A percentile compares a stretch with the other conserved stretches of the same genome.
These are phyloP conservation scores for Salpingus planirostris DNA, from an alignment of 2,888 invertebrate species.

Conservation along the genomic window DNA sequence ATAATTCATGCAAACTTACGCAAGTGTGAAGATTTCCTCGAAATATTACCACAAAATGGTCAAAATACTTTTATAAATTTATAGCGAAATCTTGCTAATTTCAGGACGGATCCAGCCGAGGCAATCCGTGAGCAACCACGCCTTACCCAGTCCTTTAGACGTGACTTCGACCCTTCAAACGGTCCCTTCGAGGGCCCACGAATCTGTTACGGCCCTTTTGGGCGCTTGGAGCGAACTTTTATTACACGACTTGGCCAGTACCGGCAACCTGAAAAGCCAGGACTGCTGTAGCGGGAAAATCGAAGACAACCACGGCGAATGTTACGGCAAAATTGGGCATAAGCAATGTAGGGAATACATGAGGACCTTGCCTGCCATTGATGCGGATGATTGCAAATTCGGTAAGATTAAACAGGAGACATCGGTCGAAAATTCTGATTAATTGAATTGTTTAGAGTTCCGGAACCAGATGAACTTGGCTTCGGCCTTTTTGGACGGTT, in stretches of 20 bases:
- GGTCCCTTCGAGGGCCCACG: slow-evolving; percentile 52
- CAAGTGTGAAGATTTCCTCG: no score
- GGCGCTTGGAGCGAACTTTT: slow-evolving; percentile 75
- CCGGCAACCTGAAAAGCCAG: slow-evolving; percentile 51
- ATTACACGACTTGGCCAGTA: slow-evolving; percentile 61
- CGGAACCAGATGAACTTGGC: slow-evolving; percentile 82
- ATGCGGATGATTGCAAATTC: slow-evolving; percentile 53
- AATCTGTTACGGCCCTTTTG: slow-evolving; percentile 66
- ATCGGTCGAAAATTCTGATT: background rate
- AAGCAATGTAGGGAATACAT: slow-evolving; percentile 56
- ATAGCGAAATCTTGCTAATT: no score
- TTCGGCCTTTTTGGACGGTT: slow-evolving; percentile 75
- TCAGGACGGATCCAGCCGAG: slow-evolving; percentile 45
- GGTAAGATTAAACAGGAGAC: no score
- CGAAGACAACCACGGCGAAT: slow-evolving; percentile 44
- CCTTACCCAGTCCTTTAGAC: slow-evolving; percentile 53
- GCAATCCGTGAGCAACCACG: slow-evolving; percentile 47
- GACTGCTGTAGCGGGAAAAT: slow-evolving; percentile 42
- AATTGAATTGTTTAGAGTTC: slow-evolving; percentile 42
- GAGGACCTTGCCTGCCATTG: slow-evolving; percentile 59
- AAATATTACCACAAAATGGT: no score
- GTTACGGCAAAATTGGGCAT: slow-evolving; percentile 43
- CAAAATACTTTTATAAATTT: no score
- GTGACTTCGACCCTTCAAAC: slow-evolving; percentile 52
- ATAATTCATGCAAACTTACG: no score